Evolutionary conservation across 2,888 invertebrate species (phyloP), one percentile per base, ranked within the genome.

Genomic region (Ochropleura leucogaster): DNA sequence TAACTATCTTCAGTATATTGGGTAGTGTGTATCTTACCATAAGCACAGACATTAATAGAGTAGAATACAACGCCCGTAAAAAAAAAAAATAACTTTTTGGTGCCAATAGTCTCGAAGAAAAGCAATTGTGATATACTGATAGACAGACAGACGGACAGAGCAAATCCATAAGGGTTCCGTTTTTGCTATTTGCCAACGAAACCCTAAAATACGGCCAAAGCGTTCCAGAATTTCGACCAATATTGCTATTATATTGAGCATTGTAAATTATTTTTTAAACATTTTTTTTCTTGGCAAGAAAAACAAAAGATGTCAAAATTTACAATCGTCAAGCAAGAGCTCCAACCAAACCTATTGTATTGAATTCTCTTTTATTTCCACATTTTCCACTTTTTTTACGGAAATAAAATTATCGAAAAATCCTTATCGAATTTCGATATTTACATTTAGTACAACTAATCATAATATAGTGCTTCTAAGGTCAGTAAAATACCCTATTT

Each of bases 401-500:
- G 42, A 12, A 3, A 40, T 9, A 40, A 10, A 30, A 64, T 5
- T 30, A 53, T 30, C 30, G 30, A 40, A 42, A 3, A 30, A 42
- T 2, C 20, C 0, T 40, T 20, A 8, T 59, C 10, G 18, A 60
- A 69, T 20, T 60, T 53, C 10, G 6, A 2, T 40, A 62, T 49
- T 53, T 47, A n/a, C 4, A 8, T 18, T 10, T 44, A 14, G 16
- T 14, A 40, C 10, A 30, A 12, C 8, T 1, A 20, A 44, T 46
- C 12, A 10, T 51, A 12, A 10, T 51, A 12, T n/a, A 68, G 57
- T 46, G 46, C 16, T n/a, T 44, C 0, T 55, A 47, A 70, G 81
- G 81, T 81, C 3, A 65, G 59, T 80, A 16, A 53, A 57, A 49
- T 42, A 46, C 16, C 2, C 9, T 4, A 57, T 60, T 72, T 62